Base-by-base conservation (phyloP, 37 sponge, comb jelly and placozoan genomes). In the Theonella swinhoei region DNA sequence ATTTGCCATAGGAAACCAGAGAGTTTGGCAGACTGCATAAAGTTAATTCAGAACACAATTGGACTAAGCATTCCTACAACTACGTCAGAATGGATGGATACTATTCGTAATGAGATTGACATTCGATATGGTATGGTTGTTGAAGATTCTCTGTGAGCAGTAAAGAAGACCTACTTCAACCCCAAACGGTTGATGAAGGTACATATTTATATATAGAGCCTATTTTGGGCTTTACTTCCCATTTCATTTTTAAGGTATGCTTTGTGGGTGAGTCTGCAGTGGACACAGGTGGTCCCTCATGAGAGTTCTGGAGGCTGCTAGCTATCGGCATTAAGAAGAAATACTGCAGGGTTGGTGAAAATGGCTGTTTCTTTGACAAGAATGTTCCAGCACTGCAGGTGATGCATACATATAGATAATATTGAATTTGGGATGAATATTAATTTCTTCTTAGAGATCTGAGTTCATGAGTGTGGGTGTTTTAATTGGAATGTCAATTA, bases 201-300 rank as follows among this genome's bases (percentile, higher is more conserved):
- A 47, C 14, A 24, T 54, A n/a, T 47, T 17, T 4, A 17, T 4
- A 24, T 47, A 30, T 28, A 17, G 54, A 76, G 68, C 24, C 11
- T 43, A 8, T 47, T n/a, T 17, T 76, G 62, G 4, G n/a, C n/a
- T n/a, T n/a, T n/a, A n/a, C n/a, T 8, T 54, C 20, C 22, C 4
- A n/a, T 76, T 54, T 24, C 4, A 22, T 8, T 17, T 26, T 54
- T n/a, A 9, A 76, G 77, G 77, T 76, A 30, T 42, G 17, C 60
- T 76, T 47, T 79, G 67, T 79, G 32, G 77, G 80, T 63, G 80
- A 79, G n/a, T 5, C 17, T 23, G 80, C 80, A 33, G 80, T 79
- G 37, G 80, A 79, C 25, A 63, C 64, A 23, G 80, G 80, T 11
- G 80, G 80, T 64, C 80, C 66, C 36, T 33, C 47, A 17, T 39